A percentile compares a stretch with the other conserved stretches of the same genome.
Conservation (phyloP, 1,140 invertebrate genomes). For the Choristoneura fumiferana region DNA sequence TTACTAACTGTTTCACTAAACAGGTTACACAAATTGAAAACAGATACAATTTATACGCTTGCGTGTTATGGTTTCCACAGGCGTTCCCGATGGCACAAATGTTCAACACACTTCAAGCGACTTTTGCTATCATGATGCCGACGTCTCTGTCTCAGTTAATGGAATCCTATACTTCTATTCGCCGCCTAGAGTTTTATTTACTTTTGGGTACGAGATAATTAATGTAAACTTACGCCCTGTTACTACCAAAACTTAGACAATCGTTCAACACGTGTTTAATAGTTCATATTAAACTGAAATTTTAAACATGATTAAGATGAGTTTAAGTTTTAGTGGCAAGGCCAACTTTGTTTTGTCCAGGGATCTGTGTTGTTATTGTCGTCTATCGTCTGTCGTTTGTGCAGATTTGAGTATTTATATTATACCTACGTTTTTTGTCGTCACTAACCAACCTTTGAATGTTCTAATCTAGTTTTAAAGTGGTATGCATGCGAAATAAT, state of each 20-base stretch:
- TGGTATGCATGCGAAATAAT: too few species aligned
- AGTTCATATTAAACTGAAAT: too few species aligned
- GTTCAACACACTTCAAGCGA: constrained; percentile 70
- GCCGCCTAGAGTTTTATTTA: constrained; percentile 56
- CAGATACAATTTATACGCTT: neutral
- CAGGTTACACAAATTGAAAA: too few species aligned
- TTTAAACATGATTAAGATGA: too few species aligned
- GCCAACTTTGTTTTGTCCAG: neutral
- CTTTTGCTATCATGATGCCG: constrained; percentile 84
- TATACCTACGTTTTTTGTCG: too few species aligned
- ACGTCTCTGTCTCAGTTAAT: constrained; percentile 80
- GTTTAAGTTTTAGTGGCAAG: too few species aligned
- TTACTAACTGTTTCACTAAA: too few species aligned
- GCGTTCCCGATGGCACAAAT: constrained; percentile 73
- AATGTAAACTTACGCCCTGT: neutral
- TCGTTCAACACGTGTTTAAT: too few species aligned
- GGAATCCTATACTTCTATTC: constrained; percentile 58
- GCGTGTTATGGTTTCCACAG: constrained; percentile 50
- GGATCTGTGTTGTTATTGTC: neutral
- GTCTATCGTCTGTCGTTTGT: neutral
- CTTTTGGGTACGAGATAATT: constrained; percentile 53
- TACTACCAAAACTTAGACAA: too few species aligned
- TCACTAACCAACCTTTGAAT: too few species aligned
- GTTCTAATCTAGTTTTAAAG: too few species aligned
- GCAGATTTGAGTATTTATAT: too few species aligned